A percentile compares a stretch with the other conserved stretches of the same genome.
Conservation (phyloP, 1,140 invertebrate genomes). For the Apis florea region DNA sequence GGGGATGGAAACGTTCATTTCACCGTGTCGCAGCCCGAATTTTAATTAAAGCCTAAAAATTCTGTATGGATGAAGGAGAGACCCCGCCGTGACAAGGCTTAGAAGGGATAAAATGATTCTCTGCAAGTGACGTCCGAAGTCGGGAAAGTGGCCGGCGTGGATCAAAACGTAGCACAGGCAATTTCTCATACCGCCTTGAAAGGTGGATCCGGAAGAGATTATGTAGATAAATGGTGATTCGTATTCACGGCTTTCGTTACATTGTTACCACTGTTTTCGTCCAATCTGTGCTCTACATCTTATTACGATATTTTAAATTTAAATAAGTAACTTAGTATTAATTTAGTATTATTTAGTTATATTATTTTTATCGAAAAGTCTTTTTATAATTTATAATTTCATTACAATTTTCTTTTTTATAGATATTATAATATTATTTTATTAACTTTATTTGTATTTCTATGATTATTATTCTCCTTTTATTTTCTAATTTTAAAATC, state of each 20-base stretch:
- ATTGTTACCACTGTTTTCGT: neutral
- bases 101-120: constrained; percentile 51
- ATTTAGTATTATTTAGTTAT: no score
- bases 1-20: neutral
- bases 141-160: neutral
- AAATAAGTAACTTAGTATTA: no score
- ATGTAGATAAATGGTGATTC: neutral
- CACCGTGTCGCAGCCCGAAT: constrained; percentile 37
- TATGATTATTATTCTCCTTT: no score
- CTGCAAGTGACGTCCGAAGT: constrained; percentile 56
- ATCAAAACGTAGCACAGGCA: constrained; percentile 32
- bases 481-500: no score
- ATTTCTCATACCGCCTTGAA: constrained; percentile 26
- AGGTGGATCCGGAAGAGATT: neutral
- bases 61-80: constrained; percentile 31
- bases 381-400: no score
- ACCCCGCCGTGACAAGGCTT: constrained; percentile 11
- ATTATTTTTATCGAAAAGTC: no score
- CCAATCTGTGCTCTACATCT: neutral
- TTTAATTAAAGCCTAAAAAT: constrained; percentile 63
- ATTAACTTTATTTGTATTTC: no score
- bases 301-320: no score
- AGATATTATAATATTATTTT: no score
- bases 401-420: no score
- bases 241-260: constrained; percentile 7